Base-by-base conservation (phyloP, 2,797 vertebrate species). In the Trematomus bernacchii region DNA sequence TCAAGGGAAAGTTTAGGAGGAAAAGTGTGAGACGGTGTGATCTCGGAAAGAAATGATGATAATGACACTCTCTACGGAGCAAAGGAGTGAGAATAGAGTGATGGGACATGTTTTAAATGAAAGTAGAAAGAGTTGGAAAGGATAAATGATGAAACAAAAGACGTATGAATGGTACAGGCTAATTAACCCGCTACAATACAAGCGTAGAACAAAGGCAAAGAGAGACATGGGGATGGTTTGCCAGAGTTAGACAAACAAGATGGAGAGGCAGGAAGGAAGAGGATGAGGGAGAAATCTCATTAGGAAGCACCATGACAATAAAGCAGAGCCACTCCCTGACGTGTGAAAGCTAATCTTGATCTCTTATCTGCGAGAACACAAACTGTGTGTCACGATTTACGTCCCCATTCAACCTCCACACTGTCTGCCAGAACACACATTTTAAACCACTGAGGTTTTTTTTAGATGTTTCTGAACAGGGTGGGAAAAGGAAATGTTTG, bases 271-370 rank as follows among this genome's bases (percentile, higher is more conserved):
- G 44, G 43, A 55, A 60, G 46, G 57, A 66, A 62, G 50, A 48
- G 15, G 43, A 57, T 3, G 12, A 30, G 42, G 47, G n/a, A 61
- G 15, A 43, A 50, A 55, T 75, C 51, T 74, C 27, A 55, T 82
- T 77, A 59, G 14, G 50, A 71, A 23, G 52, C 44, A 30, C 6
- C 16, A 23, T 14, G n/a, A 53, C 19, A 71, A 43, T 53, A 48
- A 58, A 37, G 43, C 51, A 55, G 43, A 73, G 46, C 57, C 58
- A 9, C 46, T 58, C 59, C 47, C 61, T 44, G 66, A 64, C 51
- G 75, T 66, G 64, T 43, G 46, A 69, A 67, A 71, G 46, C 27
- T 55, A 75, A 81, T 66, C 63, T 68, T 43, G n/a, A 71, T 37
- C 52, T 71, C 30, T 68, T 40, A 43, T 44, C 71, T 33, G n/a